Evolutionary conservation across 1,140 invertebrate genomes (phyloP), one percentile per base, ranked within the genome.

Genomic region (Drosophila funebris): DNA sequence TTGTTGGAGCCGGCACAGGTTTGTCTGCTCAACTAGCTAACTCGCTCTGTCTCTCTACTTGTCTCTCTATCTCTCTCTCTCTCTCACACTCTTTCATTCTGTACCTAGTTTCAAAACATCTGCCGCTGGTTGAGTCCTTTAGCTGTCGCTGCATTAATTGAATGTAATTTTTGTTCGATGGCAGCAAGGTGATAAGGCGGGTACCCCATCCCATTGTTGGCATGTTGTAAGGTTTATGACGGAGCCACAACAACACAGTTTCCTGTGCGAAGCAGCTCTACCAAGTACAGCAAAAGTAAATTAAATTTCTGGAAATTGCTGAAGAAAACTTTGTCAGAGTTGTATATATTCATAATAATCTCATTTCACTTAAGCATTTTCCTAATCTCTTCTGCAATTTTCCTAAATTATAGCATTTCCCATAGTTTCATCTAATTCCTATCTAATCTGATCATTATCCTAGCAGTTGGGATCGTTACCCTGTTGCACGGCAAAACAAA

Each of bases 1-100:
- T 60, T 69, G 58, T 76, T 87, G 82, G 83, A 88, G 82, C 82
- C 63, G 52, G 62, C 76, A 88, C 83, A 87, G 82, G 82, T 87
- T 87, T 71, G 1, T 66, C 50, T 73, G 33, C 14, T 16, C 58
- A 31, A 54, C 43, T 13, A 36, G 11, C 16, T 27, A n/a, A 16
- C 14, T 58, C 53, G 16, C 16, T 44, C 9, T 24, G 2, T 24
- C 22, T 24, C 22, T 24, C 2, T 24, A 4, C 22, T 2, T 3
- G 22, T 27, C 4, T 27, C 24, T 20, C 3, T 4, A 24, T 36
- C 20, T 36, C 33, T 29, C 50, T 41, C 18, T 43, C 29, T 56
- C 11, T 22, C 14, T 22, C 0, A 8, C 7, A 14, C 8, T 3
- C 27, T 31, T n/a, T 18, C n/a, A n/a, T n/a, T n/a, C n/a, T n/a